Percentiles rank a stretch among this genome's conserved stretches.
Evolutionary conservation across 2,888 invertebrate species (phyloP).

Genomic region (Thyatira batis): DNA sequence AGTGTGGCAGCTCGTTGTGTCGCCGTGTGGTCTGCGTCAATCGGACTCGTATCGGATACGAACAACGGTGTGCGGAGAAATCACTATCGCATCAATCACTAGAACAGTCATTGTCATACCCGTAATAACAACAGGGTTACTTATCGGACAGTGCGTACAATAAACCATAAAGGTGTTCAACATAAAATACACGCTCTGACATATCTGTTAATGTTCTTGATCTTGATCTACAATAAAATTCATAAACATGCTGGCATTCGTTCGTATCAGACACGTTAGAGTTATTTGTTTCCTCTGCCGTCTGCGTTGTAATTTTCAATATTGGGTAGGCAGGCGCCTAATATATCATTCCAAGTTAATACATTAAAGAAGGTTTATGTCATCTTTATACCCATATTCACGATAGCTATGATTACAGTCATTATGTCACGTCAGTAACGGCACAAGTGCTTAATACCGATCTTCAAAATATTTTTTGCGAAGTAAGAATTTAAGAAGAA

Average conservation of each 20-base stretch:
- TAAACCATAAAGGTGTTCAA: conserved; percentile 28
- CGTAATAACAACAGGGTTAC: conserved; percentile 47
- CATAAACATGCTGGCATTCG: background rate
- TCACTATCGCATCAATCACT: conserved; percentile 77
- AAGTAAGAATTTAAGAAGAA: background rate
- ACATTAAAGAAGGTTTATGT: background rate
- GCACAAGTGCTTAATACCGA: background rate
- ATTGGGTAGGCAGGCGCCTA: background rate
- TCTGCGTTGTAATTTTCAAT: background rate
- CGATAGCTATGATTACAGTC: background rate
- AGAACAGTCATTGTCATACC: conserved; percentile 68
- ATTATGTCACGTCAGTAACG: background rate
- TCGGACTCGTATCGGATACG: conserved; percentile 74
- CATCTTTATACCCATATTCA: background rate
- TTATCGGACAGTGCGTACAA: conserved; percentile 36
- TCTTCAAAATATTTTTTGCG: background rate
- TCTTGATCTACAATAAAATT: conserved; percentile 13
- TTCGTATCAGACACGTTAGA: no score
- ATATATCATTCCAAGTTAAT: background rate
- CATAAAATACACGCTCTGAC: conserved; percentile 16
- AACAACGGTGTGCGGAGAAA: conserved; percentile 71
- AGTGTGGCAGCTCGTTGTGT: conserved; percentile 34
- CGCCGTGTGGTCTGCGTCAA: conserved; percentile 55
- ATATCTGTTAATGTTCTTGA: conserved; percentile 21
- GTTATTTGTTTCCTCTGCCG: background rate